Conservation (phyloP, 2,797 vertebrate species). For the Platalea minor region DNA sequence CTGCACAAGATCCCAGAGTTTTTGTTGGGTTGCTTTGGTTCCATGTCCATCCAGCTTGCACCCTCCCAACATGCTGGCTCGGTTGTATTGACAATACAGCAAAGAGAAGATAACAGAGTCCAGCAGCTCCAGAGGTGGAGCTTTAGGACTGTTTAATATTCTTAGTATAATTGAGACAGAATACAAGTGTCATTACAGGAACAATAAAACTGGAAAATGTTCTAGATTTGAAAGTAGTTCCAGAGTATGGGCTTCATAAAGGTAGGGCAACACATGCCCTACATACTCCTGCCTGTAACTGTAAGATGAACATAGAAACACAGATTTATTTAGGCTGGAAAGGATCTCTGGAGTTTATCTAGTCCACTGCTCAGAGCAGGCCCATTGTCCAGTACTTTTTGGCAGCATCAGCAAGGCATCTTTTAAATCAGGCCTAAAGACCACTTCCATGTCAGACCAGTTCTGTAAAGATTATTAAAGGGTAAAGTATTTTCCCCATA, state of each 20-base stretch:
- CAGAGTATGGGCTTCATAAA: neutral
- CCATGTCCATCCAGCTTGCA: neutral
- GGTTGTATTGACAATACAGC: neutral
- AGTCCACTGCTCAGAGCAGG: neutral
- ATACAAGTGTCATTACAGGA: neutral
- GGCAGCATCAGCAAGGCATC: neutral
- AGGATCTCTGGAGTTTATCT: neutral
- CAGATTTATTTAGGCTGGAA: neutral
- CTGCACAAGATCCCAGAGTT: neutral
- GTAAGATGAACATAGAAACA: neutral
- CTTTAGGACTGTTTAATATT: neutral
- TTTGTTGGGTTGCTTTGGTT: neutral
- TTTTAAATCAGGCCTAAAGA: neutral
- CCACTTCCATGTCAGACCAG: neutral
- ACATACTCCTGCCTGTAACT: neutral
- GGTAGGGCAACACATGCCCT: neutral
- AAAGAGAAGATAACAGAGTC: neutral
- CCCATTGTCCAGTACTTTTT: neutral
- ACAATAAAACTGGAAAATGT: neutral
- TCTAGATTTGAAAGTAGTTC: neutral
- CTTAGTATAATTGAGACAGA: neutral
- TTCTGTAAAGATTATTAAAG: neutral
- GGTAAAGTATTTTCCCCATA: neutral
- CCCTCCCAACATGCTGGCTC: neutral
- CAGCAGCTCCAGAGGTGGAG: neutral